Conservation (phyloP, 2,113 vertebrate genomes). For the Danio rerio region GRCz12tu NC_133193.1:46110001-46110500, state of each 20-base stretch:
- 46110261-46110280: not conserved
- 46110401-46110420: conserved; percentile 70
- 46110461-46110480: conserved; percentile 56
- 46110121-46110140: not conserved
- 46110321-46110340: not conserved
- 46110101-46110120: not conserved
- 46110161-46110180: not conserved
- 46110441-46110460: conserved; percentile 54
- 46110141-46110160: not conserved
- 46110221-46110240: not conserved
- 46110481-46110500: conserved; percentile 58
- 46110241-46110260: not conserved
- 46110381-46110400: conserved; percentile 64
- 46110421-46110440: conserved; percentile 60
- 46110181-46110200: not conserved
- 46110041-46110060: too few relatives aligned
- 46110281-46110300: not conserved
- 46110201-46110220: not conserved
- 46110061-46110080: not conserved
- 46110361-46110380: conserved; percentile 58
- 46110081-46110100: too few relatives aligned
- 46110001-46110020: too few relatives aligned
- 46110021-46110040: too few relatives aligned
- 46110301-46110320: not conserved
- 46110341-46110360: not conserved